Evolutionary conservation across 2,113 vertebrate species (phyloP), one percentile per base, ranked within the genome.

Genomic region (Corythornis vintsioides): DNA sequence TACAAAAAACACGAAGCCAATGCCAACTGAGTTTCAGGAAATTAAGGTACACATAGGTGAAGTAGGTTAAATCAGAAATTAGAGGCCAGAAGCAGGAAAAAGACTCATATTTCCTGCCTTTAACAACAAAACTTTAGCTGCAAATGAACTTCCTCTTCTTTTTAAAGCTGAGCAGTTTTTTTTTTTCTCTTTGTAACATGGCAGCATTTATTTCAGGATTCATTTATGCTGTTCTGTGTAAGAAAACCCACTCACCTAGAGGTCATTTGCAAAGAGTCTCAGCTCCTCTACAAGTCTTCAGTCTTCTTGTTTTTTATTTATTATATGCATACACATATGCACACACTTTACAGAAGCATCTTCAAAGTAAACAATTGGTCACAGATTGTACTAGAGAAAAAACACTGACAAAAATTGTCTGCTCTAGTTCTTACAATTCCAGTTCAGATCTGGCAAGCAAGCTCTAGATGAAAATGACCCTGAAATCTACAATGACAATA

Each of bases 111-210:
- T 95, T 92, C 86, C 84, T 52, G 53, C 24, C 55, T 75, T 43
- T 75, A 31, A 72, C 45, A 71, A 75, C 59, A 90, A 57, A 25
- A 18, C 42, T 84, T 52, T 9, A 92, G 86, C 67, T 89, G 33
- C 33, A 63, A 66, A n/a, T 6, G 22, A 89, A 90, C 66, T 92
- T 95, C 90, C 86, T 88, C 63, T 56, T 67, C 69, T 52, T 77
- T 67, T 83, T 15, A 81, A 50, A 90, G n/a, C 65, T 63, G 72
- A 66, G 59, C 11, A 90, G 48, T 33, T 67, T 52, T 52, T 38
- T 26, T 26, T 61, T 31, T 12, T 15, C 48, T 63, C 18, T 18
- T 55, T 90, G 55, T 70, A 86, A 72, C 35, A 88, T 59, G 28
- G 57, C 9, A 75, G 42, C 35, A 78, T 64, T 75, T 86, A 82